A percentile compares a stretch with the other conserved stretches of the same genome.
phyloP scores from a whole-genome alignment of 2,113 vertebrate species.

The Psittacus erithacus region DNA sequence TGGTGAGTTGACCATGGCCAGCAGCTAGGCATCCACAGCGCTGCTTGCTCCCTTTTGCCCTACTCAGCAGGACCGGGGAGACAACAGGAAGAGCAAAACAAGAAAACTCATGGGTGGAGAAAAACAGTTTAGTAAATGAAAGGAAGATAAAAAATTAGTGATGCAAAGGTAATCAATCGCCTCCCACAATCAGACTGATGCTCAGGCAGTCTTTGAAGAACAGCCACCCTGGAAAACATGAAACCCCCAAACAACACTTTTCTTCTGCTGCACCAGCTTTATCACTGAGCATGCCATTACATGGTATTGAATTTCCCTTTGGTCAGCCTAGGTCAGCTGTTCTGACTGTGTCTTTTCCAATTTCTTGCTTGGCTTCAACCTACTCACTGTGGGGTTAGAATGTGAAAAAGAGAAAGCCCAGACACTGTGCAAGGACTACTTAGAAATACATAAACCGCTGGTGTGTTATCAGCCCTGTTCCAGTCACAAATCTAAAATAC shows the following conservation, averaged over 20 bases:
- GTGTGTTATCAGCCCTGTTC: neutral
- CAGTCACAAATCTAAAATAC: neutral
- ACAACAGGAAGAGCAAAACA: neutral
- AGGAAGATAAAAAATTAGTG: neutral
- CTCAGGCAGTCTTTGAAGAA: neutral
- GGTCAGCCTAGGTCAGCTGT: neutral
- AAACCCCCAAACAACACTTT: rapidly evolving
- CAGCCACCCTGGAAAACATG: neutral
- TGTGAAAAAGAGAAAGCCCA: neutral
- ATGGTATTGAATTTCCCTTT: neutral
- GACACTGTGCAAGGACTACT: neutral
- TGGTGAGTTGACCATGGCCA: neutral
- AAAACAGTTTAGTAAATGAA: neutral
- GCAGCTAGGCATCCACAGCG: neutral
- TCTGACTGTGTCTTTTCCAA: neutral
- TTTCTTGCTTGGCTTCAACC: neutral
- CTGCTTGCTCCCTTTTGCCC: rapidly evolving
- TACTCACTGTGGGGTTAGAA: neutral
- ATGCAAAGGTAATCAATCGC: neutral
- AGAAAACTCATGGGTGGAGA: neutral
- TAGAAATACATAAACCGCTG: neutral
- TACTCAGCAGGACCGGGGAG: neutral
- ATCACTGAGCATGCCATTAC: neutral
- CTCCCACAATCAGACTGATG: neutral
- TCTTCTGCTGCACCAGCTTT: neutral